These are phyloP conservation scores for Torymus auratus DNA, from an alignment of 2,888 invertebrate species.

Conservation along the genomic window DNA sequence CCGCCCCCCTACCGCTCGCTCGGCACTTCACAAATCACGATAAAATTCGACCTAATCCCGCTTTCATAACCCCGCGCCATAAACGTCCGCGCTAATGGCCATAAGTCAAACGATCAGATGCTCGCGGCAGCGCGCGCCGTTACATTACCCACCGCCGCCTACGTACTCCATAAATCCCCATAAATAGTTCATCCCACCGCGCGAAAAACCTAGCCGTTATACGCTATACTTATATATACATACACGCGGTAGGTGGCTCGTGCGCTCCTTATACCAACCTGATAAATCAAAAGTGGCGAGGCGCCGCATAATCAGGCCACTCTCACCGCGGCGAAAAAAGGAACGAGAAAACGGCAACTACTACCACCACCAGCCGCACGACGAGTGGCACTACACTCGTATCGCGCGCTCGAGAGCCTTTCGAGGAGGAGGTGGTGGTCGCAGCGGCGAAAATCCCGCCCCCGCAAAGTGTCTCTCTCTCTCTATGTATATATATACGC, in stretches of 20 bases:
- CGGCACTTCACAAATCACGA: conserved; percentile 47
- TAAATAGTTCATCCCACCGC: conserved; percentile 46
- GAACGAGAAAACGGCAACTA: not conserved
- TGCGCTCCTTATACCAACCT: conserved; percentile 21
- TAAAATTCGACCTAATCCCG: conserved; percentile 45
- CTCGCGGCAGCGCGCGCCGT: not conserved
- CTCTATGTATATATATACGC: conserved; percentile 49
- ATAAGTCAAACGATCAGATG: conserved; percentile 55
- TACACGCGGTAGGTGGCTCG: not conserved
- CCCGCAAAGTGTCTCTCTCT: too few relatives aligned
- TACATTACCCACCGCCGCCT: not conserved
- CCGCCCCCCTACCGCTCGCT: conserved; percentile 32
- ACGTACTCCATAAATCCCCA: conserved; percentile 35
- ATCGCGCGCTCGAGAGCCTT: too few relatives aligned
- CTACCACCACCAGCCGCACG: too few relatives aligned
- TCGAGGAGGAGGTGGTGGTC: too few relatives aligned
- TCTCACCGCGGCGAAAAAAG: not conserved
- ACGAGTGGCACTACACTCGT: too few relatives aligned
- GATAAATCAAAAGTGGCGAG: conserved; percentile 39
- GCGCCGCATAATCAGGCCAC: not conserved
- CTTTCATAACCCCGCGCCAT: conserved; percentile 52
- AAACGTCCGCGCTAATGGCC: conserved; percentile 46
- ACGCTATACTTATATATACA: too few relatives aligned
- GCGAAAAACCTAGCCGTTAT: not conserved
- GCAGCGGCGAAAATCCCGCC: conserved; percentile 32